Conservation (phyloP, 1,140 invertebrate species). For the Trichoplusia ni region DNA sequence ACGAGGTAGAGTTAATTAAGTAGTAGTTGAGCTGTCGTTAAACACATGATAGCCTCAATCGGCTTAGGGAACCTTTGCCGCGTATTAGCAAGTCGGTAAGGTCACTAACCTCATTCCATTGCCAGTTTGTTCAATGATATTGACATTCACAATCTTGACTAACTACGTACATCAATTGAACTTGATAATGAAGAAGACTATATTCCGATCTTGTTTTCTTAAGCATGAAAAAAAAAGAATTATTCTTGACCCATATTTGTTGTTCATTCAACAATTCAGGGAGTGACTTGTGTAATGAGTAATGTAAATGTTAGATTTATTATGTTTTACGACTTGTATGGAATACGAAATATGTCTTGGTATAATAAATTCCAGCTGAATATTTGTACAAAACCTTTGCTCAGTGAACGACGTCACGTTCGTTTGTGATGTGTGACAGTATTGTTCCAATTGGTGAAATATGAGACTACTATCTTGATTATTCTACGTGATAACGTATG, state of each 20-base stretch:
- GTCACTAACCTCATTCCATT: neutral
- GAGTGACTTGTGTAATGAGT: neutral
- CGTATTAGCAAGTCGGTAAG: neutral
- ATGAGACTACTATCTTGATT: neutral
- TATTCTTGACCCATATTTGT: conserved; percentile 4
- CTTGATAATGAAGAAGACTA: neutral
- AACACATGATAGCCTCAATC: conserved; percentile 6
- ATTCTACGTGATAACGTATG: neutral
- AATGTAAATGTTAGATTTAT: neutral
- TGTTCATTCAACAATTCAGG: neutral
- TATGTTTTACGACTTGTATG: neutral
- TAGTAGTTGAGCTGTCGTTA: neutral
- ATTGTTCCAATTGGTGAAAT: no score
- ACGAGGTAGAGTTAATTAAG: no score
- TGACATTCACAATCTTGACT: conserved; percentile 1
- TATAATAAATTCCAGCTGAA: no score
- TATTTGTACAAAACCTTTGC: no score
- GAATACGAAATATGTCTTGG: neutral
- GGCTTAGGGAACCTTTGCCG: neutral
- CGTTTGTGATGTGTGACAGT: neutral
- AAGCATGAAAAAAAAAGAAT: neutral
- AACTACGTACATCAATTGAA: neutral
- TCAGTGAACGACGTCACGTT: neutral
- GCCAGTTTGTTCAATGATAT: conserved; percentile 2
- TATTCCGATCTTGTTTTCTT: neutral